Evolutionary conservation across 2,888 invertebrate genomes (phyloP).

Genomic region (Herminia tarsipennalis): DNA sequence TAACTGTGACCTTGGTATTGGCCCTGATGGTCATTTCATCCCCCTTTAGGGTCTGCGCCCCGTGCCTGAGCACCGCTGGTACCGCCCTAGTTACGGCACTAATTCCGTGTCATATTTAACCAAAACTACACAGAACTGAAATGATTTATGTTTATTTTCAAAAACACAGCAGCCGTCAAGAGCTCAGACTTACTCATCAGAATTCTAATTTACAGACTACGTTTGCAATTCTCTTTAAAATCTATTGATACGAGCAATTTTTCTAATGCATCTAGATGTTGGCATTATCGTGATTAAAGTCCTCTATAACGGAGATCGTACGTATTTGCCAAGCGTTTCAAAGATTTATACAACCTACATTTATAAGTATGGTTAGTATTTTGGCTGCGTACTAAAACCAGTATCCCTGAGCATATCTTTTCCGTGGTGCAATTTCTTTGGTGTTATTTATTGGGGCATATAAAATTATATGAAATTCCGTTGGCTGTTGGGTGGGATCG

Average conservation of each 20-base stretch:
- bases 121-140: too few species aligned
- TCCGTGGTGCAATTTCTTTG: constrained; percentile 23
- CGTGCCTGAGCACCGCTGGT: too few species aligned
- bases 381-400: constrained; percentile 30
- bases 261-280: constrained; percentile 60
- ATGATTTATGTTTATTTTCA: too few species aligned
- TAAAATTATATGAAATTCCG: constrained; percentile 4
- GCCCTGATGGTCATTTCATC: too few species aligned
- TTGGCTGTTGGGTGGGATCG: too few species aligned
- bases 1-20: too few species aligned
- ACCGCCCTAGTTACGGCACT: too few species aligned
- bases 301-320: constrained; percentile 41
- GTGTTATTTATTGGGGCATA: constrained; percentile 19
- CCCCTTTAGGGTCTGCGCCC: too few species aligned
- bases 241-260: constrained; percentile 58
- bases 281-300: constrained; percentile 63
- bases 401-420: constrained; percentile 19
- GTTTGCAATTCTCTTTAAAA: constrained; percentile 41
- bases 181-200: constrained; percentile 16
- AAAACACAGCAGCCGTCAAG: not conserved
- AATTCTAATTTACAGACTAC: constrained; percentile 15
- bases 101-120: too few species aligned
- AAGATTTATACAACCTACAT: constrained; percentile 38
- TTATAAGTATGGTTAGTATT: constrained; percentile 33
- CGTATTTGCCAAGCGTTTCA: constrained; percentile 49